These are phyloP conservation scores for Deilephila porcellus DNA, from an alignment of 2,888 invertebrate genomes.

Conservation along the genomic window DNA sequence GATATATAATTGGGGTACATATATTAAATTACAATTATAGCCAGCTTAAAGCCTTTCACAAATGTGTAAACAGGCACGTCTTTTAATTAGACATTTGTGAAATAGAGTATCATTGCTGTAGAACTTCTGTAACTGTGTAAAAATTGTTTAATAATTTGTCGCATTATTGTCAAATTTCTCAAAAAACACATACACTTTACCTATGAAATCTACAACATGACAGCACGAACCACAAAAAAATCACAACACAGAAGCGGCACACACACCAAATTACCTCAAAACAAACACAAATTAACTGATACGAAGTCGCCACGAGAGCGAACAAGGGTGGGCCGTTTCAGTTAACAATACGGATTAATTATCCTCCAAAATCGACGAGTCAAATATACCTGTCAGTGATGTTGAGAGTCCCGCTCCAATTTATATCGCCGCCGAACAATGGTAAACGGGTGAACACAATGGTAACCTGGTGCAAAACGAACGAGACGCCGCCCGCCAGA, in stretches of 20 bases:
- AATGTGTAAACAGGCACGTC: too few species aligned
- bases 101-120: too few species aligned
- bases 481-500: slow-evolving; percentile 55
- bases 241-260: slow-evolving; percentile 18
- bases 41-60: too few species aligned
- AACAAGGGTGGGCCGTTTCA: slow-evolving; percentile 80
- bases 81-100: too few species aligned
- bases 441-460: slow-evolving; percentile 83
- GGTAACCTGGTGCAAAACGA: slow-evolving; percentile 76
- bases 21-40: too few species aligned
- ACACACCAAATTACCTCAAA: slow-evolving; percentile 28
- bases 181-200: too few species aligned
- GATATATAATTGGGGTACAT: neutral
- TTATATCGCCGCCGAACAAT: slow-evolving; percentile 82
- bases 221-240: neutral
- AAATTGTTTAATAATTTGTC: too few species aligned
- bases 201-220: too few species aligned
- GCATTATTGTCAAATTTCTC: too few species aligned
- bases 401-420: slow-evolving; percentile 78
- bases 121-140: too few species aligned
- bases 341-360: slow-evolving; percentile 84
- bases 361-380: slow-evolving; percentile 81
- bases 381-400: slow-evolving; percentile 84
- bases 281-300: slow-evolving; percentile 56
- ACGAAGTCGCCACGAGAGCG: slow-evolving; percentile 57